Base-by-base conservation (phyloP, 2,888 invertebrate genomes). In the Brachyptera risi region DNA sequence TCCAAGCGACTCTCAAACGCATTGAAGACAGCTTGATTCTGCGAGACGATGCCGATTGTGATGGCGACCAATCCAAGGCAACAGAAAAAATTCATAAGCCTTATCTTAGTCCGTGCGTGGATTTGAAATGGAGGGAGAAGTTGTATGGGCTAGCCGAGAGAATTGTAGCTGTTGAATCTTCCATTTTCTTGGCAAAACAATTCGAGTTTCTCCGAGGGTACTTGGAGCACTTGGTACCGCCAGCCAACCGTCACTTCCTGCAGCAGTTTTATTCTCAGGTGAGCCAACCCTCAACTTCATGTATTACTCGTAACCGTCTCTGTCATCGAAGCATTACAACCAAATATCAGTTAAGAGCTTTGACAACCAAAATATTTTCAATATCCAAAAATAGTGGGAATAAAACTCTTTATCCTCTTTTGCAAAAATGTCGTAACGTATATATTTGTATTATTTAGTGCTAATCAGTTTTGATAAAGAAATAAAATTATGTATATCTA, bases 141-240 rank as follows among this genome's bases (percentile, higher is more conserved):
- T 76, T 96, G 15, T 89, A 88, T 72, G 95, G 95, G 0, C 75
- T 97, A 26, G 80, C 87, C 0, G 92, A 95, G 71, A 80, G 97
- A 63, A 85, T 96, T 17, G 92, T 96, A 0, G 97, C 90, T 0
- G 90, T 94, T 0, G 97, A 98, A 76, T 97, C 97, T 67, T 82
- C 94, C 0, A 85, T 94, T 68, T 96, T 95, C 75, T 79, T 98
- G 67, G 86, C 92, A 0, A 86, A 87, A 67, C 97, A 98, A 75
- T 89, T 92, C 70, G 88, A 92, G 69, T 82, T 85, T 57, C 76
- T 98, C 21, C 90, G 90, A 65, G 86, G 88, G 3, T 94, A 93
- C 73, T 79, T 97, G 69, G 92, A 95, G 73, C 85, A 88, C 63
- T 82, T 95, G 63, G 83, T 96, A 21, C 87, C 88, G 0, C 71